Conservation (phyloP, 2,888 invertebrate species). For the Pseudanteris insignis region DNA sequence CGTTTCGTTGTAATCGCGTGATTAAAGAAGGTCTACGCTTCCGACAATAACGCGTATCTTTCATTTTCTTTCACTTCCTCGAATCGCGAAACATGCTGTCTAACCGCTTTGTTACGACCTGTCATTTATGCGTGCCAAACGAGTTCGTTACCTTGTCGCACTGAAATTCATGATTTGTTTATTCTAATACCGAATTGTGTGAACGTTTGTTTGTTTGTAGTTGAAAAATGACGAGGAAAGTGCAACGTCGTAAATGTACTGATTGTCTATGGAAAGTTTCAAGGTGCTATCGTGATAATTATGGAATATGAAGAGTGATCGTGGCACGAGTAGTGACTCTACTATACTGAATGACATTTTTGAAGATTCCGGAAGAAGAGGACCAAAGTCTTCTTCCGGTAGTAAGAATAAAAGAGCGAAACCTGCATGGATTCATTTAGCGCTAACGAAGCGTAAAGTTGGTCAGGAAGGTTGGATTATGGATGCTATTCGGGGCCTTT, state of each 20-base stretch:
- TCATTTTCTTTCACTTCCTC: no score
- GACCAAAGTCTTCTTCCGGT: slow-evolving; percentile 42
- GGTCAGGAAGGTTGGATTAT: slow-evolving; percentile 53
- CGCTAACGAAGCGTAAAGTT: slow-evolving; percentile 43
- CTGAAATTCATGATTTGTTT: no score
- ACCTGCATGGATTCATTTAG: slow-evolving; percentile 47
- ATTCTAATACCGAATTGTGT: no score
- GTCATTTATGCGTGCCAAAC: no score
- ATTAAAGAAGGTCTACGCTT: no score
- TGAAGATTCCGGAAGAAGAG: slow-evolving; percentile 40
- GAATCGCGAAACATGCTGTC: no score
- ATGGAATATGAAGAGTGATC: slow-evolving; percentile 52
- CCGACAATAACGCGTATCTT: no score
- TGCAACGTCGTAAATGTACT: slow-evolving; percentile 10
- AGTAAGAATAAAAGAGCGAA: slow-evolving; percentile 44
- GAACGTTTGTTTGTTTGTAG: slow-evolving; percentile 23
- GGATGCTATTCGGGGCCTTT: slow-evolving; percentile 58
- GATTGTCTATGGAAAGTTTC: slow-evolving; percentile 31
- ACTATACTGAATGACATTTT: slow-evolving; percentile 40
- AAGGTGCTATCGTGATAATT: slow-evolving; percentile 34
- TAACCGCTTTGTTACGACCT: no score
- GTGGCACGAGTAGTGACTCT: slow-evolving; percentile 45
- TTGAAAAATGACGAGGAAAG: slow-evolving; percentile 37
- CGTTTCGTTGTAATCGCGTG: no score
- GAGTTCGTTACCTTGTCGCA: no score